Base-by-base conservation (phyloP, 2,113 vertebrate genomes). In the Euleptes europaea region DNA sequence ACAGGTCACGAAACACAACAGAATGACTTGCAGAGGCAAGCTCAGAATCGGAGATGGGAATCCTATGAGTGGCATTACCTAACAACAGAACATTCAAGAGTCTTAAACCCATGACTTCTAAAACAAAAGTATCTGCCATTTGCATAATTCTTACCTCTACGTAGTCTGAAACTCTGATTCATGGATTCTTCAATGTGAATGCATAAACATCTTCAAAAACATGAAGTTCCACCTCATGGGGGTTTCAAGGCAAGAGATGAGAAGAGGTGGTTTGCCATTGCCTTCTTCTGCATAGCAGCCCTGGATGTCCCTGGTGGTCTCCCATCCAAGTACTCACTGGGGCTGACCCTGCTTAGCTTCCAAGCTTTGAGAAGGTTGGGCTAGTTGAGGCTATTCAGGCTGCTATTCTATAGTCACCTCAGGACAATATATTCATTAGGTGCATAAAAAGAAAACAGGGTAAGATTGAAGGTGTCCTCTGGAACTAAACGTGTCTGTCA, bases 1-100 rank as follows among this genome's bases (percentile, higher is more conserved):
- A 90, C 1, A 97, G 93, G 0, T 94, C 94, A 86, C 9, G 72
- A 1, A 97, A 89, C 35, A 97, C 95, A 83, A 92, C 87, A 1
- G 90, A 84, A 0, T 96, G 95, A 84, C 90, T 84, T n/a, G 92
- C 51, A 40, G 93, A 91, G 51, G 87, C 80, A 13, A 92, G 90
- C 75, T 94, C 84, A 90, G 96, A 96, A 79, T 96, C 94, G 91
- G 96, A 95, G 13, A 97, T 38, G 3, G 97, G 96, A 88, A 97
- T 97, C 92, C 95, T 96, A 49, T 97, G 97, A 85, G 96, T 97
- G n/a, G 91, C 86, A 88, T 95, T 93, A 92, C 97, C 97, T 97
- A 88, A 71, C 1, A 21, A 88, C 57, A 26, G 6, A 42, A 38
- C 4, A 47, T 79, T 1, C 1, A 84, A 65, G 38, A 8, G 47